Evolutionary conservation across 2,888 invertebrate species (phyloP).

Genomic region (Luffia ferchaultella): DNA sequence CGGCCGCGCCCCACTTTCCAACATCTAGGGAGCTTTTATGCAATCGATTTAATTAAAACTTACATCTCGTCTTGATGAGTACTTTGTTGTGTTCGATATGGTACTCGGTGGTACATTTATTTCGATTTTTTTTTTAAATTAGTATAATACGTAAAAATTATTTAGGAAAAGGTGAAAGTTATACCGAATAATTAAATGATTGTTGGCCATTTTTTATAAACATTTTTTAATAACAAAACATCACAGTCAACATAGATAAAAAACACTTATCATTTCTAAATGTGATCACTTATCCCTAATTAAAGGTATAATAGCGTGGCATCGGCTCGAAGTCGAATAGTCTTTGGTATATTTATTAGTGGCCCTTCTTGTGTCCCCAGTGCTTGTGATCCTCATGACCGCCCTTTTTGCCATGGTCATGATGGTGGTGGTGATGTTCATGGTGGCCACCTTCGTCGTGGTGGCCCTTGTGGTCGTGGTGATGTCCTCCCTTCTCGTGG

Average conservation of each 20-base stretch:
- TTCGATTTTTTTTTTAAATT: no score
- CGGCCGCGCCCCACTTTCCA: neutral
- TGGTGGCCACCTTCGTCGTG: slow-evolving; percentile 82
- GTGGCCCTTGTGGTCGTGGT: slow-evolving; percentile 82
- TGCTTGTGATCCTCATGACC: slow-evolving; percentile 83
- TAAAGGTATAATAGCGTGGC: slow-evolving; percentile 32
- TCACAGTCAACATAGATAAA: slow-evolving; percentile 39
- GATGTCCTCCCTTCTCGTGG: slow-evolving; percentile 81
- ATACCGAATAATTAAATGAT: no score
- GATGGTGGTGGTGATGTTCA: slow-evolving; percentile 78
- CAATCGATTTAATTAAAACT: neutral
- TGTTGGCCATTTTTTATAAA: neutral
- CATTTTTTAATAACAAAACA: slow-evolving; percentile 25
- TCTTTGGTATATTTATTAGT: slow-evolving; percentile 28
- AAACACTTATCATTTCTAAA: slow-evolving; percentile 8
- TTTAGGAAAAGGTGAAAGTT: no score
- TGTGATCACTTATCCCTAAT: slow-evolving; percentile 23
- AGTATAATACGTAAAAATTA: no score
- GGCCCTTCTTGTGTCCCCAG: slow-evolving; percentile 74
- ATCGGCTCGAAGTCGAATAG: slow-evolving; percentile 21
- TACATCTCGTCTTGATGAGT: no score
- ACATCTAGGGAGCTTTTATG: neutral
- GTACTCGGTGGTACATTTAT: no score
- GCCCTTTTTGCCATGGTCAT: slow-evolving; percentile 81
- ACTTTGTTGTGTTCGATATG: no score